Percentiles rank a stretch among this genome's conserved stretches.
Evolutionary conservation across 2,113 vertebrate genomes (phyloP).

Genomic region (Cercopithecus mona): DNA sequence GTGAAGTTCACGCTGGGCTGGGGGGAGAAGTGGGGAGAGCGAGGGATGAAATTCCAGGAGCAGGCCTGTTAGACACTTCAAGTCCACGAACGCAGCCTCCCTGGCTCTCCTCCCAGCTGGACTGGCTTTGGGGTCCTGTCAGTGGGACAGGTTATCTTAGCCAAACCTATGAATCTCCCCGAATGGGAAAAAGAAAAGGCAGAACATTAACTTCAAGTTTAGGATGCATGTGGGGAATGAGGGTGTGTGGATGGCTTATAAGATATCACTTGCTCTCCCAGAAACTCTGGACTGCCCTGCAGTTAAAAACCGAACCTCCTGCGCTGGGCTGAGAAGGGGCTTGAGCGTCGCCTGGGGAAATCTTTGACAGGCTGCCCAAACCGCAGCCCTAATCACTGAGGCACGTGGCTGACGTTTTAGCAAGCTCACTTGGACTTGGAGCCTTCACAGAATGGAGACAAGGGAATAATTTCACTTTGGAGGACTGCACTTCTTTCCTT

Average conservation of each 20-base stretch:
- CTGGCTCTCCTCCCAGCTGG: neutral
- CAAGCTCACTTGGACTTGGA: neutral
- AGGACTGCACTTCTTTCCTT: neutral
- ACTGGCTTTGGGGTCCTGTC: rapidly evolving
- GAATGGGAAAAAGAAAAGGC: neutral
- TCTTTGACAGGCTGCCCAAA: slow-evolving; percentile 81
- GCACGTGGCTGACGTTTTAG: slow-evolving; percentile 78
- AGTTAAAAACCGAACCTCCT: slow-evolving; percentile 60
- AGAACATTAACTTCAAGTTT: rapidly evolving
- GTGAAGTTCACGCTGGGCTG: rapidly evolving
- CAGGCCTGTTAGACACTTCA: neutral
- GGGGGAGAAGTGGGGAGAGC: rapidly evolving
- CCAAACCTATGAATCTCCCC: neutral
- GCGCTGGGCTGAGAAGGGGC: slow-evolving; percentile 66
- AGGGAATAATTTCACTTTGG: slow-evolving; percentile 38
- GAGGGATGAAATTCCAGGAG: neutral
- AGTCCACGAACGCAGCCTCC: rapidly evolving
- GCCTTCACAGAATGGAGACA: neutral
- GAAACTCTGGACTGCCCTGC: slow-evolving; percentile 54
- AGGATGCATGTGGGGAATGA: neutral
- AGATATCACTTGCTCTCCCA: slow-evolving; percentile 66
- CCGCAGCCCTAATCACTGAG: slow-evolving; percentile 77
- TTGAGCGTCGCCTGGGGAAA: slow-evolving; percentile 75
- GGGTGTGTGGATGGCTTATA: slow-evolving; percentile 35
- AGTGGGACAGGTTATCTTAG: rapidly evolving